Evolutionary conservation across 2,113 vertebrate species (phyloP).

Genomic region (Microtus pennsylvanicus): DNA sequence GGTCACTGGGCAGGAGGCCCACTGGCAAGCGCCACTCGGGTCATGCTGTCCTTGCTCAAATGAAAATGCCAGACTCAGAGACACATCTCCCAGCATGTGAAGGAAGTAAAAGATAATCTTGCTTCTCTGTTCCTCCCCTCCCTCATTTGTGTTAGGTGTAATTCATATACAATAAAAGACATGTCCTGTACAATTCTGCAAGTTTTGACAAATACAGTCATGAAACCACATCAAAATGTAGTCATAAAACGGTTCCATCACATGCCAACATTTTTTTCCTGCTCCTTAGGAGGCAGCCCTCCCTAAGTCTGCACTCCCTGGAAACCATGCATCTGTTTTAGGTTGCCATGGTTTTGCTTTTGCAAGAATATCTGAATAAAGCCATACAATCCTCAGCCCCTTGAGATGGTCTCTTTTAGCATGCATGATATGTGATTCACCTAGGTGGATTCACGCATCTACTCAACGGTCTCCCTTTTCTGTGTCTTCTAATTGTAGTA

Average conservation of each 20-base stretch:
- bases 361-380: conserved; percentile 28
- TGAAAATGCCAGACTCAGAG: not conserved
- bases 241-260: not conserved
- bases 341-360: not conserved
- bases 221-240: not conserved
- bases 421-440: not conserved
- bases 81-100: not conserved
- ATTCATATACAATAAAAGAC: not conserved
- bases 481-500: not conserved
- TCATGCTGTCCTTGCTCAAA: not conserved
- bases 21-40: not conserved
- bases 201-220: not conserved
- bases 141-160: not conserved
- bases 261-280: not conserved
- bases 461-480: not conserved
- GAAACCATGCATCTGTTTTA: not conserved
- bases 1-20: conserved; percentile 28
- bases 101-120: not conserved
- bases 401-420: not conserved
- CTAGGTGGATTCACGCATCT: not conserved
- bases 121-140: not conserved
- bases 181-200: not conserved
- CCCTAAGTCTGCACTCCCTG: not conserved
- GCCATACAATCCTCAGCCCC: not conserved
- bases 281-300: not conserved